Percentiles rank a stretch among this genome's conserved stretches.
These are phyloP conservation scores for Ellobius talpinus DNA, from an alignment of 2,113 vertebrate genomes.

Conservation along the genomic window DNA sequence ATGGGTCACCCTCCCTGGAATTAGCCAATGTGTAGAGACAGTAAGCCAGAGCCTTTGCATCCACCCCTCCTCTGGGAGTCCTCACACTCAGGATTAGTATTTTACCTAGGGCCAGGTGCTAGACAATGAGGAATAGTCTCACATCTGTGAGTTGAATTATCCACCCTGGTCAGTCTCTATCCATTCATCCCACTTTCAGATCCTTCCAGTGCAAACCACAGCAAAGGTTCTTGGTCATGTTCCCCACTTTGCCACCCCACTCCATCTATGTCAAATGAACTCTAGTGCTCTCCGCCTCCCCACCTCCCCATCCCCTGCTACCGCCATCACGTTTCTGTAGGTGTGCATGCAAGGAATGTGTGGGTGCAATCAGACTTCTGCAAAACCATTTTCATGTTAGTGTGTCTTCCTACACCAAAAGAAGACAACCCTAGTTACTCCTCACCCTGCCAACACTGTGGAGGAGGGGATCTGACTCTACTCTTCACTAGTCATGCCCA, in stretches of 20 bases:
- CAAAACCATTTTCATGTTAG: not conserved
- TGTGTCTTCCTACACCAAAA: not conserved
- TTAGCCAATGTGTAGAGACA: not conserved
- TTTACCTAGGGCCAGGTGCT: not conserved
- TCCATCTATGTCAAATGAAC: not conserved
- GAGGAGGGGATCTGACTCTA: not conserved
- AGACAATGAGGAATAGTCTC: not conserved
- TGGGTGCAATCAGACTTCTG: not conserved
- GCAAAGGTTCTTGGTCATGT: not conserved
- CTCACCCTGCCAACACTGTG: not conserved
- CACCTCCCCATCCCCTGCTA: rapidly evolving
- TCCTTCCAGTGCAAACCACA: not conserved
- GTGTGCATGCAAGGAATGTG: not conserved
- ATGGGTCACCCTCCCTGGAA: not conserved
- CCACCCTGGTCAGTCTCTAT: not conserved
- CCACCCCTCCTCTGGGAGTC: not conserved
- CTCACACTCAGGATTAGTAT: not conserved
- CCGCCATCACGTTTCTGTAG: not conserved
- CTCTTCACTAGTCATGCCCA: not conserved
- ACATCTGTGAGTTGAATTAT: not conserved
- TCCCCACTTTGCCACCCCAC: not conserved
- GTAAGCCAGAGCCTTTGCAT: not conserved
- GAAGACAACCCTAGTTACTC: not conserved
- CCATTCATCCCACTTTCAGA: not conserved
- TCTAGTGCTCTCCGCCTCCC: rapidly evolving